Evolutionary conservation across 2,888 invertebrate genomes (phyloP).

Genomic region (Stenodema calcarata): DNA sequence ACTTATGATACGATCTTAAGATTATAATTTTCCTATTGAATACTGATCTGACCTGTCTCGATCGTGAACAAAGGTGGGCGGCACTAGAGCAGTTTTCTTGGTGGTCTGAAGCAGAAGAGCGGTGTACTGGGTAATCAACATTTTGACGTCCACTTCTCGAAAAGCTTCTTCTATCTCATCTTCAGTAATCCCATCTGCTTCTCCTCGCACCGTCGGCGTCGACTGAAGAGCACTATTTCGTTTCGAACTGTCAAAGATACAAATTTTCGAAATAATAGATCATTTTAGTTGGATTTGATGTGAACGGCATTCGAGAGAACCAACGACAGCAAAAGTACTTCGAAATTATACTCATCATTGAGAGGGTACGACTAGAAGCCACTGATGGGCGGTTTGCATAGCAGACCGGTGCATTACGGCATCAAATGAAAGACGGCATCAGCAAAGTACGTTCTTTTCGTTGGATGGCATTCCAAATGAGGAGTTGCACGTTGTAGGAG

Average conservation of each 20-base stretch:
- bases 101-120: slow-evolving; percentile 72
- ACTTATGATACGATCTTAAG: too few relatives aligned
- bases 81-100: slow-evolving; percentile 60
- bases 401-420: too few relatives aligned
- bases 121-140: slow-evolving; percentile 77
- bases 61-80: slow-evolving; percentile 55
- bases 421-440: too few relatives aligned
- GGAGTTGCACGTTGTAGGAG: too few relatives aligned
- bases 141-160: slow-evolving; percentile 58
- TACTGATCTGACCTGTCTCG: slow-evolving; percentile 50
- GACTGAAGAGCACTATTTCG: slow-evolving; percentile 46
- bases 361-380: too few relatives aligned
- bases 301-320: background rate
- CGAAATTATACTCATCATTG: too few relatives aligned
- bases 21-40: too few relatives aligned
- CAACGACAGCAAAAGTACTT: background rate
- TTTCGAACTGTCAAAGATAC: slow-evolving; percentile 36
- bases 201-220: slow-evolving; percentile 33
- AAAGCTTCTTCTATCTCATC: slow-evolving; percentile 43
- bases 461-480: too few relatives aligned
- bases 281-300: background rate
- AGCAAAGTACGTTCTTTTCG: too few relatives aligned
- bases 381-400: too few relatives aligned
- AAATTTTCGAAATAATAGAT: background rate
- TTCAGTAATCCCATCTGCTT: slow-evolving; percentile 36